Evolutionary conservation across 2,113 vertebrate genomes (phyloP).

Genomic region (Chrysochloris asiatica): DNA sequence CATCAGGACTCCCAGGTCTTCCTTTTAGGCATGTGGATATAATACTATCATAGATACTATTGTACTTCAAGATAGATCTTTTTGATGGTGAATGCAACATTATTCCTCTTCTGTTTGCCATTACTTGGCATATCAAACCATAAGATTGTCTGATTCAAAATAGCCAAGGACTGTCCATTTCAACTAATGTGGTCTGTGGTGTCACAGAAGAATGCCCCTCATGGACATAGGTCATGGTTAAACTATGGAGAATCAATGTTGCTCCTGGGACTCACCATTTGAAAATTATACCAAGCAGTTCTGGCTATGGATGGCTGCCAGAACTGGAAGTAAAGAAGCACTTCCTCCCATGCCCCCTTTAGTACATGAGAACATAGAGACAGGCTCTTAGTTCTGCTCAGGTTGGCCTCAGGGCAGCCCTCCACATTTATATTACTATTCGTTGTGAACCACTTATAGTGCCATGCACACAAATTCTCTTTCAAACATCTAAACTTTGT

Average conservation of each 20-base stretch:
- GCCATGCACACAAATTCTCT: too few relatives aligned
- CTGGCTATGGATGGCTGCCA: not conserved
- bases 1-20: too few relatives aligned
- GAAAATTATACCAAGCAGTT: not conserved
- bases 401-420: fast-evolving
- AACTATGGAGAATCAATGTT: not conserved
- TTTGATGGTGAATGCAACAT: too few relatives aligned
- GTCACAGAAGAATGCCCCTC: not conserved
- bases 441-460: fast-evolving
- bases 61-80: too few relatives aligned
- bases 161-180: too few relatives aligned
- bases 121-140: too few relatives aligned
- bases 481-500: not conserved
- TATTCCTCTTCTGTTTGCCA: too few relatives aligned
- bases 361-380: fast-evolving
- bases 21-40: too few relatives aligned
- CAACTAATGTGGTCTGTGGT: too few relatives aligned
- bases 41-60: too few relatives aligned
- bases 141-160: too few relatives aligned
- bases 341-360: fast-evolving
- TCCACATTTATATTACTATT: fast-evolving
- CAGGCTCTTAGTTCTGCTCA: fast-evolving
- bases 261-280: not conserved
- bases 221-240: not conserved
- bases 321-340: fast-evolving